Conservation (phyloP, 2,888 invertebrate species). For the Conops quadrifasciatus region DNA sequence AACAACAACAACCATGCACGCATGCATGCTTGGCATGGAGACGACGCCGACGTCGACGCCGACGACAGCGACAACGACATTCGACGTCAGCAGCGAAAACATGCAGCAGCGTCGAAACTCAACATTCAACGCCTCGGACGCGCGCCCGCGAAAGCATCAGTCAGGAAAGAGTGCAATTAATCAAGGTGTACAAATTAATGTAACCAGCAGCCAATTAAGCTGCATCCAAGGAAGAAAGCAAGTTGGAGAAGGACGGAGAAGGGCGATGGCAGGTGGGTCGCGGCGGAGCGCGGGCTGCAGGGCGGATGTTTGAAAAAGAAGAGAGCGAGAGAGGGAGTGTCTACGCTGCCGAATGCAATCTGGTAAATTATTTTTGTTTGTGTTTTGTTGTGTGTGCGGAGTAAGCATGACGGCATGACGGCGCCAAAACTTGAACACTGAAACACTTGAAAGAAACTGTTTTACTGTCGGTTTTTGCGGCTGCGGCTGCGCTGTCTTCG, state of each 20-base stretch:
- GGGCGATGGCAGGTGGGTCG: too few species aligned
- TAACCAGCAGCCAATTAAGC: slow-evolving; percentile 61
- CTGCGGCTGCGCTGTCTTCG: too few species aligned
- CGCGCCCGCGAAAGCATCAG: slow-evolving; percentile 20
- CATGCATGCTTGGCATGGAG: too few species aligned
- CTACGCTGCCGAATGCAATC: too few species aligned
- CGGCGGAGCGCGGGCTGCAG: too few species aligned
- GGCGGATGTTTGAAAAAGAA: not conserved
- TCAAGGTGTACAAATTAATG: slow-evolving; percentile 61
- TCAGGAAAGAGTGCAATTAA: slow-evolving; percentile 49
- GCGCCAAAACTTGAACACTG: slow-evolving; percentile 2
- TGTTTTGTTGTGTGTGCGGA: not conserved
- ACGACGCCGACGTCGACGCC: too few species aligned
- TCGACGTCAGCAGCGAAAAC: too few species aligned
- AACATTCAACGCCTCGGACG: slow-evolving; percentile 34
- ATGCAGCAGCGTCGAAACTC: slow-evolving; percentile 11
- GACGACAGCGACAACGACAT: too few species aligned
- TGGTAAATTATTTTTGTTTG: not conserved
- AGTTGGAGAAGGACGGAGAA: not conserved
- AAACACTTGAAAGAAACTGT: too few species aligned
- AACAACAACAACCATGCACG: too few species aligned
- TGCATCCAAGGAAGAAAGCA: not conserved
- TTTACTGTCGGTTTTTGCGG: too few species aligned
- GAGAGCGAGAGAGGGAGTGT: too few species aligned
- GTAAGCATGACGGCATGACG: not conserved